phyloP scores from a whole-genome alignment of 2,797 vertebrate genomes.

The Scomberomorus guttatus region DNA sequence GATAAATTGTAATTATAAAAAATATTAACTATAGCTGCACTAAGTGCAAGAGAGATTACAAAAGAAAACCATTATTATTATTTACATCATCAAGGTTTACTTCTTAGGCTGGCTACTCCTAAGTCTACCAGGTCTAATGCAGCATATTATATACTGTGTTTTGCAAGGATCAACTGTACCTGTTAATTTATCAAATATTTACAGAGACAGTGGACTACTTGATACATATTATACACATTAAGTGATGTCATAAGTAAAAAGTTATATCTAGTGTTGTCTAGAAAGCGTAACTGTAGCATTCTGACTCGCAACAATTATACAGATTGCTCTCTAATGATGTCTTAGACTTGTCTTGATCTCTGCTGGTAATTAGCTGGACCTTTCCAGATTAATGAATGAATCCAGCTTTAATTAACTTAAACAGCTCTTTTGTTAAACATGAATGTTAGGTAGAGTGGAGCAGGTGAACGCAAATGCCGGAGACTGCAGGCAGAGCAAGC shows the following conservation, averaged over 20 bases:
- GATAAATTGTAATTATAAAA: no score
- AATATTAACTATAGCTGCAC: no score
- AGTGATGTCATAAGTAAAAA: neutral
- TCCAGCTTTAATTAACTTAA: constrained; percentile 2
- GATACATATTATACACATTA: no score
- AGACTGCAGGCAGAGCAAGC: no score
- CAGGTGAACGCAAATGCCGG: no score
- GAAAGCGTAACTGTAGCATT: neutral
- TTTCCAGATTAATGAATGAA: no score
- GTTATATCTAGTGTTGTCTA: neutral
- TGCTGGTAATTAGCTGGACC: neutral
- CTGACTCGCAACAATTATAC: neutral
- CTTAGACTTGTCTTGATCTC: neutral
- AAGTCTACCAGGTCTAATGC: neutral
- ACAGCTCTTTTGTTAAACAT: neutral
- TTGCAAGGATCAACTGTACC: neutral
- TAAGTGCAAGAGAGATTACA: neutral
- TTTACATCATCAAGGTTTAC: neutral
- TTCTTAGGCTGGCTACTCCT: neutral
- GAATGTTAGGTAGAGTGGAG: no score
- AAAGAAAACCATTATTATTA: neutral
- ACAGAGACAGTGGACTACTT: neutral
- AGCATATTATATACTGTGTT: neutral
- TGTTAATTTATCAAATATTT: neutral
- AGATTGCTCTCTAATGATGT: neutral